These are phyloP conservation scores for Vollenhovia emeryi DNA, from an alignment of 1,140 invertebrate genomes.

Conservation along the genomic window DNA sequence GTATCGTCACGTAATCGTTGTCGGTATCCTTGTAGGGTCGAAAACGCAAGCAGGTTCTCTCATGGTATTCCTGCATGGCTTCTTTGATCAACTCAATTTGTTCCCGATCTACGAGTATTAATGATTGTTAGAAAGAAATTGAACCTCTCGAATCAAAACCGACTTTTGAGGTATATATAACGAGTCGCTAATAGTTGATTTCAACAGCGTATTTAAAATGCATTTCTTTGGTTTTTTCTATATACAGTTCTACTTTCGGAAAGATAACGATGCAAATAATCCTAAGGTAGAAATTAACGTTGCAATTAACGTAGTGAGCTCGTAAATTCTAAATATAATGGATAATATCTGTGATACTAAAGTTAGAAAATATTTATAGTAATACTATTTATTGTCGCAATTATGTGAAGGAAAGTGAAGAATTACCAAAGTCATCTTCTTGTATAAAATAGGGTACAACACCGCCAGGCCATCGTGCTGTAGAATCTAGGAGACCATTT, in stretches of 20 bases:
- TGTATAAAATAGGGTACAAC: slow-evolving; percentile 89
- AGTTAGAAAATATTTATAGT: neutral
- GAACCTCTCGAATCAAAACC: neutral
- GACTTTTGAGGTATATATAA: neutral
- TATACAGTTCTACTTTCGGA: neutral
- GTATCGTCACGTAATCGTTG: slow-evolving; percentile 84
- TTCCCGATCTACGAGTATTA: slow-evolving; percentile 80
- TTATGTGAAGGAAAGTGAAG: neutral
- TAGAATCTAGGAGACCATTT: slow-evolving; percentile 88
- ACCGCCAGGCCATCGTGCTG: slow-evolving; percentile 88
- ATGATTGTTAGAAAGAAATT: slow-evolving; percentile 6
- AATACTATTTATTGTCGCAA: neutral
- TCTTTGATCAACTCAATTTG: slow-evolving; percentile 83
- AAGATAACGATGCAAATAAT: neutral
- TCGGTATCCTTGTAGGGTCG: slow-evolving; percentile 86
- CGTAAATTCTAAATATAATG: neutral
- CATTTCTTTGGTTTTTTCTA: neutral
- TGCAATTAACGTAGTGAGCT: neutral
- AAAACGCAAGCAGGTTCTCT: slow-evolving; percentile 88
- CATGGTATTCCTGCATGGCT: slow-evolving; percentile 86
- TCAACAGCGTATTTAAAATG: neutral
- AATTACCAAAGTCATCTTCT: slow-evolving; percentile 88
- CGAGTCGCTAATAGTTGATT: neutral
- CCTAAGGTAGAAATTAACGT: neutral
- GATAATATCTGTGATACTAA: neutral